A percentile compares a stretch with the other conserved stretches of the same genome.
phyloP scores from a whole-genome alignment of 2,888 invertebrate genomes.

The Ichneumoninae sp. region DNA sequence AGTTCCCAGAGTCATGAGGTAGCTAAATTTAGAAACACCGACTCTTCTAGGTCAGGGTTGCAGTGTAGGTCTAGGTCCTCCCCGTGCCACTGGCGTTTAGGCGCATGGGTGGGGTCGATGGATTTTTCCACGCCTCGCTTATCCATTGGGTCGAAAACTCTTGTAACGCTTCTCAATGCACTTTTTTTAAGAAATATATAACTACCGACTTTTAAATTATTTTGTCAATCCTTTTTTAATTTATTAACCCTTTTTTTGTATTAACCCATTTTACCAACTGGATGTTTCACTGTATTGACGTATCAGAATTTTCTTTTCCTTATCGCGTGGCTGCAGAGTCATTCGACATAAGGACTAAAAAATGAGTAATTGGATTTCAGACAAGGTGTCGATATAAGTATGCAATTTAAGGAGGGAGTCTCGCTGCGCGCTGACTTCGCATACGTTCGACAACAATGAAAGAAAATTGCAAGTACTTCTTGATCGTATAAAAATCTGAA shows the following conservation, averaged over 20 bases:
- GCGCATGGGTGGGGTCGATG: slow-evolving; percentile 1
- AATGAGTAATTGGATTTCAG: too few relatives aligned
- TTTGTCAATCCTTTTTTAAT: not conserved
- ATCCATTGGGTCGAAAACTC: not conserved
- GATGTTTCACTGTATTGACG: too few relatives aligned
- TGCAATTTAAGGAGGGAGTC: too few relatives aligned
- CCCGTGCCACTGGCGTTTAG: not conserved
- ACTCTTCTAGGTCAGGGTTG: slow-evolving; percentile 10
- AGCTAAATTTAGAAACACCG: slow-evolving; percentile 7
- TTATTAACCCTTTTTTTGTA: too few relatives aligned
- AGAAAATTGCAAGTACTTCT: too few relatives aligned
- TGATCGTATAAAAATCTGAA: too few relatives aligned
- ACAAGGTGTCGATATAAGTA: too few relatives aligned
- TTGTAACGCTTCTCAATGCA: not conserved
- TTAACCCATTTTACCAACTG: too few relatives aligned
- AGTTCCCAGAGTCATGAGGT: not conserved
- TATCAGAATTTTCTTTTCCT: too few relatives aligned
- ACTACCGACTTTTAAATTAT: not conserved
- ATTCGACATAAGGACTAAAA: not conserved
- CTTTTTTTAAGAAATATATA: not conserved
- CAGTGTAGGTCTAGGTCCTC: slow-evolving; percentile 11
- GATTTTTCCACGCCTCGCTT: not conserved
- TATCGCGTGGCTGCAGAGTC: not conserved
- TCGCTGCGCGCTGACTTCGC: too few relatives aligned
- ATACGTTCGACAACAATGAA: too few relatives aligned